These are phyloP conservation scores for Drosophila diplacantha DNA, from an alignment of 2,888 invertebrate genomes.

Conservation along the genomic window DNA sequence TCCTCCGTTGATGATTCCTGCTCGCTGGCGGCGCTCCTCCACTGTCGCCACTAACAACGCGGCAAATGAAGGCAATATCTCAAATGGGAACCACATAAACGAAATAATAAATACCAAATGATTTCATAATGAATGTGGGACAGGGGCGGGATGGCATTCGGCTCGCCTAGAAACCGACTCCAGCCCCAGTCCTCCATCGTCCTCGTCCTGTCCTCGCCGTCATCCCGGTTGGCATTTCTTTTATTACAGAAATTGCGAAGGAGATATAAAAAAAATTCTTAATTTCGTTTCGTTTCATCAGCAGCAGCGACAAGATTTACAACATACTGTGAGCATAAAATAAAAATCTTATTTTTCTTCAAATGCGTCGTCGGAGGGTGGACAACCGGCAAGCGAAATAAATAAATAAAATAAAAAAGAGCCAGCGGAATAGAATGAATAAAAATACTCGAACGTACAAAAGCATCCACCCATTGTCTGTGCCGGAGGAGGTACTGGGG, in stretches of 20 bases:
- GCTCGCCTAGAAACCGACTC: conserved; percentile 33
- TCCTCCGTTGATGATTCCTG: conserved; percentile 5
- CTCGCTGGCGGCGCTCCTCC: conserved; percentile 8
- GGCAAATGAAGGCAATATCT: conserved; percentile 64
- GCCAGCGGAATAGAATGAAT: conserved; percentile 59
- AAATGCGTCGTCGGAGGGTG: conserved; percentile 28
- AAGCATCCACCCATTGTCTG: conserved; percentile 32
- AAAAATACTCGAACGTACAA: conserved; percentile 68
- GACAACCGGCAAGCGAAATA: conserved; percentile 45
- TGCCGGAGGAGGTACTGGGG: conserved; percentile 25
- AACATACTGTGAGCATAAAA: conserved; percentile 68
- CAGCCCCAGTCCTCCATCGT: background rate
- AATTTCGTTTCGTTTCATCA: conserved; percentile 70
- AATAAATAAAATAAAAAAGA: conserved; percentile 57
- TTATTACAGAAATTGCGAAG: conserved; percentile 66
- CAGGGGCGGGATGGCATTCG: conserved; percentile 44
- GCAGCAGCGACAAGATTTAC: conserved; percentile 66
- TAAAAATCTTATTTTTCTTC: conserved; percentile 60
- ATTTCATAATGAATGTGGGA: conserved; percentile 65
- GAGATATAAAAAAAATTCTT: conserved; percentile 60
- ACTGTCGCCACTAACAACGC: conserved; percentile 52
- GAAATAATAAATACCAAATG: conserved; percentile 70
- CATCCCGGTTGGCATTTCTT: conserved; percentile 56
- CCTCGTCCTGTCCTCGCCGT: conserved; percentile 6
- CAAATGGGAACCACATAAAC: conserved; percentile 64